These are phyloP conservation scores for Troilus luridus DNA, from an alignment of 2,888 invertebrate species.

Conservation along the genomic window DNA sequence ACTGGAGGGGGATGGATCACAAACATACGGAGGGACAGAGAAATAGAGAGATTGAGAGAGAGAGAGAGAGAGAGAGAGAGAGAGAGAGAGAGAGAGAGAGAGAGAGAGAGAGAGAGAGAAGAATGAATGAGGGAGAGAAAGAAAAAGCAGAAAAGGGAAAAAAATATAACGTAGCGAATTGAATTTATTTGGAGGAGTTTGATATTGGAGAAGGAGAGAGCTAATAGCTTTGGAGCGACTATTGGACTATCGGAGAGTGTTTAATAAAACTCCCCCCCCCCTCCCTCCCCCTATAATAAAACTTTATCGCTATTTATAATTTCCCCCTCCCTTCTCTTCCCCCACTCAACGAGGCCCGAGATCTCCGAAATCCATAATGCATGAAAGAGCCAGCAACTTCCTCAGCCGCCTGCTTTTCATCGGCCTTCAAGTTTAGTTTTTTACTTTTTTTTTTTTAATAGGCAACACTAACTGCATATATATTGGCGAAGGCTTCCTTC, in stretches of 20 bases:
- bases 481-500: not conserved
- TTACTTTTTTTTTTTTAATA: constrained; percentile 29
- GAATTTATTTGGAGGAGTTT: constrained; percentile 25
- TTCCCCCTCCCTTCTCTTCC: constrained; percentile 33
- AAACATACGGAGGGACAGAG: not conserved
- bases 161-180: not conserved
- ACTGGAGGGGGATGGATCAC: not conserved
- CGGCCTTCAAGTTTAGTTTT: not conserved
- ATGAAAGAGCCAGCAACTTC: constrained; percentile 22
- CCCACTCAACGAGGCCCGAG: not conserved
- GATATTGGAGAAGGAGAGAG: constrained; percentile 4
- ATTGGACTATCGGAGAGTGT: constrained; percentile 65
- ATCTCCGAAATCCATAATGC: constrained; percentile 34
- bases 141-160: not conserved
- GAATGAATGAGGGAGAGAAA: not conserved
- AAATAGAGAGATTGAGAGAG: not conserved
- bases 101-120: not conserved
- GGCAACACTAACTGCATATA: constrained; percentile 43
- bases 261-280: constrained; percentile 57
- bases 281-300: constrained; percentile 60
- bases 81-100: not conserved
- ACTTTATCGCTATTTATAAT: constrained; percentile 63
- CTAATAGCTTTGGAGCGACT: constrained; percentile 22
- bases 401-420: constrained; percentile 40
- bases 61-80: not conserved